These are phyloP conservation scores for Lasioglossum figueresi DNA, from an alignment of 2,888 invertebrate genomes.

Conservation along the genomic window DNA sequence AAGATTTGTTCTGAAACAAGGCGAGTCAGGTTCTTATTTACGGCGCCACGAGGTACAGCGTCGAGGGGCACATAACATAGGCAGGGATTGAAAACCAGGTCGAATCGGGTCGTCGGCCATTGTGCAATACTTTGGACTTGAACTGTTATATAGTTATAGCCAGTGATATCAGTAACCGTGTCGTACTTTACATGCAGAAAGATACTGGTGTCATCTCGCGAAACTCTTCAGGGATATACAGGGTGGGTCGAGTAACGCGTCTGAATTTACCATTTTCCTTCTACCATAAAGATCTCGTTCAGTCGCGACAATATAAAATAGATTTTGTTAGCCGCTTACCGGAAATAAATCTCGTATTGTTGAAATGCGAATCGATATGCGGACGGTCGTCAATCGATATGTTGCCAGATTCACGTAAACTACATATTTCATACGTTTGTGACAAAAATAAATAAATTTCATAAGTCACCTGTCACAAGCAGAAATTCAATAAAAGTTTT, in stretches of 20 bases:
- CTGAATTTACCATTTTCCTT: background rate
- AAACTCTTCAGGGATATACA: constrained; percentile 42
- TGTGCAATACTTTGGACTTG: constrained; percentile 63
- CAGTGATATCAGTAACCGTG: constrained; percentile 48
- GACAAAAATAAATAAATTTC: background rate
- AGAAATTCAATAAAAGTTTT: background rate
- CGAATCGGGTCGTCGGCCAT: constrained; percentile 67
- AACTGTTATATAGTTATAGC: constrained; percentile 56
- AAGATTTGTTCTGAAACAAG: constrained; percentile 56
- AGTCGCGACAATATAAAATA: background rate
- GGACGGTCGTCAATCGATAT: background rate
- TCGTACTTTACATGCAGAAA: constrained; percentile 60
- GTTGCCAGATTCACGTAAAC: background rate
- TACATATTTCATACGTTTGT: background rate
- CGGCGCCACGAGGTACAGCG: constrained; percentile 56
- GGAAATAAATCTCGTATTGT: background rate
- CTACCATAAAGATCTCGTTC: background rate
- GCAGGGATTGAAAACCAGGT: constrained; percentile 77
- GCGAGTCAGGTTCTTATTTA: constrained; percentile 67
- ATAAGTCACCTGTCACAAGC: background rate
- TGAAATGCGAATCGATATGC: background rate
- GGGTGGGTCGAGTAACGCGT: background rate
- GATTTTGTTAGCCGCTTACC: constrained; percentile 1
- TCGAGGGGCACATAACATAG: constrained; percentile 76
- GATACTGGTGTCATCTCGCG: constrained; percentile 31